Conservation (phyloP, 1,140 invertebrate genomes). For the Psix sp. region DNA sequence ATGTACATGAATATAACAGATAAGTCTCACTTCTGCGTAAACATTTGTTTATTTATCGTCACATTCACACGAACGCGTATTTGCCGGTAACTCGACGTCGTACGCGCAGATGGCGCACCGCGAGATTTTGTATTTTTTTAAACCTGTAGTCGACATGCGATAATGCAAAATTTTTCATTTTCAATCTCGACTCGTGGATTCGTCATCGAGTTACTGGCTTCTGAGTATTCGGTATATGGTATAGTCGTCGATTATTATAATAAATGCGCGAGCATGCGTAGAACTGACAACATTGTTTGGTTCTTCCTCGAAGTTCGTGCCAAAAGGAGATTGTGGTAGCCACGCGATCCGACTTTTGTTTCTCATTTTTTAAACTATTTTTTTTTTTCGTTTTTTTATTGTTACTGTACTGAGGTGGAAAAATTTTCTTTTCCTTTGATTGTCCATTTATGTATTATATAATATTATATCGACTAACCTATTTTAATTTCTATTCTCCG, state of each 20-base stretch:
- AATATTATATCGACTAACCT: conserved; percentile 12
- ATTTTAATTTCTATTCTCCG: conserved; percentile 11
- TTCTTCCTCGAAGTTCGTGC: conserved; percentile 58
- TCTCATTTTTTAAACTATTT: too few relatives aligned
- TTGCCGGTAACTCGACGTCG: conserved; percentile 11
- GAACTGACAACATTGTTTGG: conserved; percentile 54
- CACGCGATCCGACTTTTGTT: too few relatives aligned
- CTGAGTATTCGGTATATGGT: conserved; percentile 46
- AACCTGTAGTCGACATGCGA: conserved; percentile 29
- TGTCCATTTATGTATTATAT: conserved; percentile 27
- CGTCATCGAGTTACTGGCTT: conserved; percentile 12
- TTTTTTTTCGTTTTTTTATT: conserved; percentile 25
- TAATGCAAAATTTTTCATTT: conserved; percentile 33
- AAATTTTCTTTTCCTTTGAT: conserved; percentile 27
- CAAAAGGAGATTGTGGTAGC: conserved; percentile 53
- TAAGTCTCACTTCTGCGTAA: conserved; percentile 54
- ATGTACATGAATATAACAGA: conserved; percentile 39
- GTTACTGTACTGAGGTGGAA: conserved; percentile 24
- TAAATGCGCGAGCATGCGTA: conserved; percentile 42
- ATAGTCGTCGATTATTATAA: conserved; percentile 40
- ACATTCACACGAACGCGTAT: conserved; percentile 15
- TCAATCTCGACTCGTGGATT: conserved; percentile 15
- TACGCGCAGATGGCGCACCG: conserved; percentile 13
- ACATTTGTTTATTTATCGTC: conserved; percentile 42
- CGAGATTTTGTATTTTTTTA: conserved; percentile 50